These are phyloP conservation scores for Hyppa rectilinea DNA, from an alignment of 2,888 invertebrate species.

Conservation along the genomic window DNA sequence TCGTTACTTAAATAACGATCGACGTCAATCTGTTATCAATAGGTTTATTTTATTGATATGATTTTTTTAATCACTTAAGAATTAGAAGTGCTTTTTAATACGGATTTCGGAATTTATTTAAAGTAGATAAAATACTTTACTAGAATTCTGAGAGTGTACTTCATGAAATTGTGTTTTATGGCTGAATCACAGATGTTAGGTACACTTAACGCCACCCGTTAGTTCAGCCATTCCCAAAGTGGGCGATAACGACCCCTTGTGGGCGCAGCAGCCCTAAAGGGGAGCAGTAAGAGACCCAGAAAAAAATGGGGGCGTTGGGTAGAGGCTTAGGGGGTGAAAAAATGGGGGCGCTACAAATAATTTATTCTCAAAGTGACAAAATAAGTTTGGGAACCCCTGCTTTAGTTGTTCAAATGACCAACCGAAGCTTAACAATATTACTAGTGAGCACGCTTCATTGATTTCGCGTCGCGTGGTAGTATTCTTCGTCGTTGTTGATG, in stretches of 20 bases:
- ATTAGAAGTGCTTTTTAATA: background rate
- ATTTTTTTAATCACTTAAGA: background rate
- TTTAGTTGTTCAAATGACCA: background rate
- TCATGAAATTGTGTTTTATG: background rate
- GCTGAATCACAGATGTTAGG: background rate
- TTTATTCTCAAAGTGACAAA: too few species aligned
- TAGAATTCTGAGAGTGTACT: background rate
- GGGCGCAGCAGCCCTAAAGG: too few species aligned
- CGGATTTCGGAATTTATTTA: background rate
- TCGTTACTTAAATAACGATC: background rate
- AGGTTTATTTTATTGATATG: slow-evolving; percentile 3
- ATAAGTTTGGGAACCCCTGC: too few species aligned
- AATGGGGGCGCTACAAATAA: too few species aligned
- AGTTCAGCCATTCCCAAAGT: too few species aligned
- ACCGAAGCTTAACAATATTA: too few species aligned
- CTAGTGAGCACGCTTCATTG: background rate
- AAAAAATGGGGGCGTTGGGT: too few species aligned
- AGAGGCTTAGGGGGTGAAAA: too few species aligned
- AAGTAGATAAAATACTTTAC: background rate
- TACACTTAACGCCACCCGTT: background rate
- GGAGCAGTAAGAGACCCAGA: too few species aligned
- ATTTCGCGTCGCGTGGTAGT: background rate
- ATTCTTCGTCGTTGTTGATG: too few species aligned
- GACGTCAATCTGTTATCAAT: background rate
- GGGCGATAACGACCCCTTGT: too few species aligned